Evolutionary conservation across 2,888 invertebrate genomes (phyloP).

Genomic region (Pimpla rufipes): DNA sequence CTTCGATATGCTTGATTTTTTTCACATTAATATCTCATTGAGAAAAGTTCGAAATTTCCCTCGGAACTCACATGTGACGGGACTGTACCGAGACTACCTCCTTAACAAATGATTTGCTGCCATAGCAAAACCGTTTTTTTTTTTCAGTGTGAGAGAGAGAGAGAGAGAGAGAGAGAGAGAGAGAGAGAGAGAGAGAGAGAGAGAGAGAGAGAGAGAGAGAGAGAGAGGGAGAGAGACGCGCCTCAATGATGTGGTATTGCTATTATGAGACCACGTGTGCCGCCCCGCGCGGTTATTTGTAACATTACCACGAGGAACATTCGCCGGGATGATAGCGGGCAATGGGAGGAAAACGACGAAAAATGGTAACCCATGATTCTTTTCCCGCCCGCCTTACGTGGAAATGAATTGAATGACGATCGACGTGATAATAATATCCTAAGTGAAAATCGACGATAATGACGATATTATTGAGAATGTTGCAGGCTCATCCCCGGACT

Average conservation of each 20-base stretch:
- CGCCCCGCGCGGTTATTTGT: constrained; percentile 19
- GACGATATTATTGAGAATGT: constrained; percentile 40
- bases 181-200: background rate
- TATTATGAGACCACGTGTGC: constrained; percentile 12
- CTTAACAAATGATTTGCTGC: no score
- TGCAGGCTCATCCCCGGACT: constrained; percentile 33
- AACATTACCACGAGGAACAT: constrained; percentile 52
- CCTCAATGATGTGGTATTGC: constrained; percentile 5
- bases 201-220: background rate
- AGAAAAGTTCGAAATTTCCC: no score
- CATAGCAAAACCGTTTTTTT: no score
- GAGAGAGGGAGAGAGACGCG: background rate
- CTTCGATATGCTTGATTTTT: no score
- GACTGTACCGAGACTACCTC: no score
- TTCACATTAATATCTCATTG: no score
- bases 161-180: background rate
- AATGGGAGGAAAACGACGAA: background rate
- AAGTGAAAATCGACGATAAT: constrained; percentile 16
- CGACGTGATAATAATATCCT: constrained; percentile 24
- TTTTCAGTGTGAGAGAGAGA: no score
- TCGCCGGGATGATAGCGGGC: constrained; percentile 37
- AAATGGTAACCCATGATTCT: constrained; percentile 20
- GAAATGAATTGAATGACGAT: constrained; percentile 22
- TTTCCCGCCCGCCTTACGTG: background rate
- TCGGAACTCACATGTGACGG: no score